phyloP scores from a whole-genome alignment of 2,797 vertebrate species.

The Gallinago nigripennis region DNA sequence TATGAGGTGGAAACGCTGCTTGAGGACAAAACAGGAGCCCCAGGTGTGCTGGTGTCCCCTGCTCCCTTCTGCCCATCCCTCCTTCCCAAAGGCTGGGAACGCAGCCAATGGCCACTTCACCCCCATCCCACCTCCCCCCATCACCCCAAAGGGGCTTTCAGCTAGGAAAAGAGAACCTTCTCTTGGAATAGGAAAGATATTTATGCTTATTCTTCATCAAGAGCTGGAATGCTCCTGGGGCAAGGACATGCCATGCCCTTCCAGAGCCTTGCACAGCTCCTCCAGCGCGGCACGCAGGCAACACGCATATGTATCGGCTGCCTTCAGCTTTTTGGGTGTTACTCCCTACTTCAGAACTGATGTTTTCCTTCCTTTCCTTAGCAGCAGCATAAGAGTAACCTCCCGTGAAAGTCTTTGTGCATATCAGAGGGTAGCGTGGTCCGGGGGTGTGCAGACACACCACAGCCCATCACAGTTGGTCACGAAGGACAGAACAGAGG shows the following conservation, averaged over 20 bases:
- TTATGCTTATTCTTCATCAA: slow-evolving; percentile 3
- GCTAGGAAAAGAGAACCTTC: not conserved
- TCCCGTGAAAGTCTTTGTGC: not conserved
- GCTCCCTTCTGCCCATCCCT: not conserved
- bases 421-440: not conserved
- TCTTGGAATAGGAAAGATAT: slow-evolving; percentile 1
- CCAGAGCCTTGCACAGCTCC: not conserved
- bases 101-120: not conserved
- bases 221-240: not conserved
- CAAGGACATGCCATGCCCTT: not conserved
- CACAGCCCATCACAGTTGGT: not conserved
- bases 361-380: slow-evolving; percentile 15
- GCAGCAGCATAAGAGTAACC: slow-evolving; percentile 10
- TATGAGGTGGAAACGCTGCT: slow-evolving; percentile 44
- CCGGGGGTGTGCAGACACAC: not conserved
- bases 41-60: not conserved
- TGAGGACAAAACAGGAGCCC: not conserved
- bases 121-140: not conserved
- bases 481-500: not conserved
- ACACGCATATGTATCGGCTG: slow-evolving; percentile 27
- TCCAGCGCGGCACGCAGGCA: not conserved
- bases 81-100: not conserved
- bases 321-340: slow-evolving; percentile 26
- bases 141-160: not conserved
- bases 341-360: not conserved